Evolutionary conservation across 2,797 vertebrate species (phyloP).

Genomic region (Acanthornis magna): DNA sequence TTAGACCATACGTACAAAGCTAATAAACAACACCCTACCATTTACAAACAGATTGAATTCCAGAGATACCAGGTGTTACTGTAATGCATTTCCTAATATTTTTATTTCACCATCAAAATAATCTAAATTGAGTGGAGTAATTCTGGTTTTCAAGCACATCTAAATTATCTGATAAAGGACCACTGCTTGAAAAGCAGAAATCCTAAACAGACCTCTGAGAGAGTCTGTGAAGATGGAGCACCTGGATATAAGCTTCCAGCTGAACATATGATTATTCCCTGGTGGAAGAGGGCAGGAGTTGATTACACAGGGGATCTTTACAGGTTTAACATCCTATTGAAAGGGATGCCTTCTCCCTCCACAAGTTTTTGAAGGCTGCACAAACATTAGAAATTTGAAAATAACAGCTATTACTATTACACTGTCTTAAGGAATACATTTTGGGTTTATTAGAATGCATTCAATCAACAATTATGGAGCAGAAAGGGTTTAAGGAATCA

Average conservation of each 20-base stretch:
- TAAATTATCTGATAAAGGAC: background rate
- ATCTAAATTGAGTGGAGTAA: background rate
- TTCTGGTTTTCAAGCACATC: background rate
- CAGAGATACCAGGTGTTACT: background rate
- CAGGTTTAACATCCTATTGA: background rate
- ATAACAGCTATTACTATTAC: background rate
- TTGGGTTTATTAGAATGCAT: background rate
- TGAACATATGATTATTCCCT: background rate
- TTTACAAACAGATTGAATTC: background rate
- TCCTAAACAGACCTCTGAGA: background rate
- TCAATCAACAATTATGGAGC: fast-evolving
- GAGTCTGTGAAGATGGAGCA: background rate
- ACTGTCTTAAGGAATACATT: background rate
- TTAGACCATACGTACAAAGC: background rate
- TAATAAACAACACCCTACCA: background rate
- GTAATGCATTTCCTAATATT: background rate
- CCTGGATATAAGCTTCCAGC: background rate
- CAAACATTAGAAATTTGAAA: background rate
- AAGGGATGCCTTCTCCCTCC: background rate
- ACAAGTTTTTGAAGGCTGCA: background rate
- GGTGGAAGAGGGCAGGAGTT: background rate
- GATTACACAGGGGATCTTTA: background rate
- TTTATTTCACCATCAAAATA: background rate
- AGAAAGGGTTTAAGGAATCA: background rate
- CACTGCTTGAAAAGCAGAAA: background rate